A percentile compares a stretch with the other conserved stretches of the same genome.
phyloP scores from a whole-genome alignment of 2,888 invertebrate genomes.

The Nymphalis c-album region DNA sequence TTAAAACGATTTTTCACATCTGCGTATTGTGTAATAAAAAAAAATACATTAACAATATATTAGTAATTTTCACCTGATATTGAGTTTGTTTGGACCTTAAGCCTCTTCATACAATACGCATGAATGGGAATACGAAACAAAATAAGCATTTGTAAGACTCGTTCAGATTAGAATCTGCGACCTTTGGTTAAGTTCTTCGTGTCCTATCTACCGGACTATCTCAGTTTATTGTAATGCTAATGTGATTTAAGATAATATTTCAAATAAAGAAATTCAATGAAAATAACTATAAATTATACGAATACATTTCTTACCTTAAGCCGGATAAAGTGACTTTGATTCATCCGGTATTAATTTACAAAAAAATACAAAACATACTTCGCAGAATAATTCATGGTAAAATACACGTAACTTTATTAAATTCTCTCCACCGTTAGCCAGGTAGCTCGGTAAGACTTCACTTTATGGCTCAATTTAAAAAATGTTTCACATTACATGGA shows the following conservation, averaged over 20 bases:
- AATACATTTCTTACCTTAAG: constrained; percentile 11
- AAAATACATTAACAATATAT: too few species aligned
- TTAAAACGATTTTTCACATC: too few species aligned
- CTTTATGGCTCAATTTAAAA: constrained; percentile 75
- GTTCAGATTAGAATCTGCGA: too few species aligned
- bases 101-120: too few species aligned
- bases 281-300: background rate
- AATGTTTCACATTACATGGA: constrained; percentile 67
- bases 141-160: background rate
- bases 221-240: too few species aligned
- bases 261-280: background rate
- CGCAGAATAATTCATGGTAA: constrained; percentile 65
- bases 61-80: too few species aligned
- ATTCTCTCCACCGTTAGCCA: constrained; percentile 62
- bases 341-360: constrained; percentile 50
- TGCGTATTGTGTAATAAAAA: too few species aligned
- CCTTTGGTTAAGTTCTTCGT: too few species aligned
- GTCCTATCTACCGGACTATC: too few species aligned
- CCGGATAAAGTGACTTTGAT: constrained; percentile 24
- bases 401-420: constrained; percentile 74
- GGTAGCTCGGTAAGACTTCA: constrained; percentile 62
- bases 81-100: too few species aligned
- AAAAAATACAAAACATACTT: constrained; percentile 45
- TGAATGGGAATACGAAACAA: background rate
- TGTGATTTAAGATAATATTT: background rate